A percentile compares a stretch with the other conserved stretches of the same genome.
Evolutionary conservation across 2,113 vertebrate species (phyloP).

Genomic region (Hystrix cristata): DNA sequence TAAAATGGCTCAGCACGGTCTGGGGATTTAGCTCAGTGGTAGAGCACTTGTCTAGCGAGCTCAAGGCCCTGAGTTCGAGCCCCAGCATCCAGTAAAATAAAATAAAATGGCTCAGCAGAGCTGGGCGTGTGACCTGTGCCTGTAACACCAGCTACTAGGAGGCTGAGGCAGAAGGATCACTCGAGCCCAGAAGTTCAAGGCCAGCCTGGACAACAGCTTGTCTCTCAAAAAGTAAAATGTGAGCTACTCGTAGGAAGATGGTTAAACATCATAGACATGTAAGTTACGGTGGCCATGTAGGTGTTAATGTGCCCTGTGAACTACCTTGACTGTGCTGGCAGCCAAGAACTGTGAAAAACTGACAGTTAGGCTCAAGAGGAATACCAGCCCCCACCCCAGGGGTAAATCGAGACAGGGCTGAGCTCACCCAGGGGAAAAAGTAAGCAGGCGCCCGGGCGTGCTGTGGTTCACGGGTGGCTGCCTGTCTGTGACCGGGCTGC

Average conservation of each 20-base stretch:
- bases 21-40: neutral
- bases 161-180: neutral
- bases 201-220: neutral
- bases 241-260: neutral
- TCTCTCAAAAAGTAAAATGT: neutral
- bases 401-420: conserved; percentile 15
- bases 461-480: conserved; percentile 77
- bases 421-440: conserved; percentile 64
- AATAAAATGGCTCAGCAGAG: neutral
- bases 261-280: neutral
- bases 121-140: neutral
- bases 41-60: too few species aligned
- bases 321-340: neutral
- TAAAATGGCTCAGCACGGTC: neutral
- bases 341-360: neutral
- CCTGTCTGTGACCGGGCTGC: conserved; percentile 69
- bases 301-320: neutral
- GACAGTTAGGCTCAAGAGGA: conserved; percentile 40
- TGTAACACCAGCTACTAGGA: neutral
- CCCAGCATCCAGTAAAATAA: too few species aligned
- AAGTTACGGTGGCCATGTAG: neutral
- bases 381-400: neutral
- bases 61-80: too few species aligned
- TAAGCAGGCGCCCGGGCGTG: conserved; percentile 65
- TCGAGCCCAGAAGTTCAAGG: neutral